These are phyloP conservation scores for Papilio elwesi DNA, from an alignment of 2,888 invertebrate genomes.

Conservation along the genomic window DNA sequence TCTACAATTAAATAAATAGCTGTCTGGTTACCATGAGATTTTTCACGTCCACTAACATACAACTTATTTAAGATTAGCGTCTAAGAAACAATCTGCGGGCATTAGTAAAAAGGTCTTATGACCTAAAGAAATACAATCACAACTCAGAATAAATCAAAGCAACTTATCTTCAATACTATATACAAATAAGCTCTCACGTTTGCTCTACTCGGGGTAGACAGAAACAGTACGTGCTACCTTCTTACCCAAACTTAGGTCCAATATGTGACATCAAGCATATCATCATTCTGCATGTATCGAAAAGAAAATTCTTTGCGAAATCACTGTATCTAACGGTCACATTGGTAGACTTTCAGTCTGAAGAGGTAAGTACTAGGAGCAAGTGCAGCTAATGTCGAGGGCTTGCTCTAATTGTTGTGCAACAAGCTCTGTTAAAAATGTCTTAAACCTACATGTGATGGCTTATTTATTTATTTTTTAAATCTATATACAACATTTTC, in stretches of 20 bases:
- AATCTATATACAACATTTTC: background rate
- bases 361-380: too few relatives aligned
- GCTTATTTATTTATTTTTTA: conserved; percentile 5
- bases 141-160: background rate
- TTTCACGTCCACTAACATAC: background rate
- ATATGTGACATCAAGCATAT: too few relatives aligned
- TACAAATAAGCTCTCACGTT: conserved; percentile 16
- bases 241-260: too few relatives aligned
- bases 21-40: too few relatives aligned
- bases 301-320: too few relatives aligned
- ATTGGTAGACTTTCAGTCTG: too few relatives aligned
- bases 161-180: conserved; percentile 13
- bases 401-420: too few relatives aligned
- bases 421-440: background rate
- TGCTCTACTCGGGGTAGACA: background rate
- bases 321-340: too few relatives aligned
- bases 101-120: background rate
- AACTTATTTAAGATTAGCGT: background rate
- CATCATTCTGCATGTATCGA: too few relatives aligned
- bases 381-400: too few relatives aligned
- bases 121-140: background rate
- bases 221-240: too few relatives aligned
- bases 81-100: background rate
- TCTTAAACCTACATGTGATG: background rate
- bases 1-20: too few relatives aligned